Evolutionary conservation across 2,113 vertebrate genomes (phyloP).

Genomic region (Neodontobutis hainanensis): DNA sequence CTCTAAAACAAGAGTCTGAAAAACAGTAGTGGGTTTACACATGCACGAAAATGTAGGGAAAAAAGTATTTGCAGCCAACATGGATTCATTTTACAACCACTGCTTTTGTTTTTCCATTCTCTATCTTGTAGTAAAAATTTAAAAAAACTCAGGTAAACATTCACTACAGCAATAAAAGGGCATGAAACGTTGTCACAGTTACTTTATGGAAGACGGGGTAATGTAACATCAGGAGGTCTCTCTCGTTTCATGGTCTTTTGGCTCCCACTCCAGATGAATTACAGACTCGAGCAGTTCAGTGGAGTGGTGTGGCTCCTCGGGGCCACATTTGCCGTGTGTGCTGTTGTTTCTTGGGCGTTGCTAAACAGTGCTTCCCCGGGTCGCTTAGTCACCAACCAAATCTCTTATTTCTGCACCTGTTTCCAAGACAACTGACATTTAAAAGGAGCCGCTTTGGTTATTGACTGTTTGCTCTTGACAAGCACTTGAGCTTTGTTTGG

Average conservation of each 20-base stretch:
- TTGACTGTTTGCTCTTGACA: slow-evolving; percentile 61
- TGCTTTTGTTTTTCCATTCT: background rate
- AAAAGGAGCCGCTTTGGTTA: slow-evolving; percentile 55
- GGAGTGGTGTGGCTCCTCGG: slow-evolving; percentile 44
- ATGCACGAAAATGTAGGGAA: background rate
- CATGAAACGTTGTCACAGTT: slow-evolving; percentile 10
- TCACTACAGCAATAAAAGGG: background rate
- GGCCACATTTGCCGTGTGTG: slow-evolving; percentile 35
- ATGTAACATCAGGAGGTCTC: slow-evolving; percentile 45
- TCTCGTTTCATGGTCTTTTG: slow-evolving; percentile 21
- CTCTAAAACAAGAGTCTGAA: background rate
- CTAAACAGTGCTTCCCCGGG: slow-evolving; percentile 38
- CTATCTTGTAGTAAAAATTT: background rate
- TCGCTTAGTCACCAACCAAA: slow-evolving; percentile 54
- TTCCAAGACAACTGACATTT: slow-evolving; percentile 74
- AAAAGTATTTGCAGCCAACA: background rate
- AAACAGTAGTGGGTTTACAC: slow-evolving; percentile 11
- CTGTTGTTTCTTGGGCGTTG: slow-evolving; percentile 38
- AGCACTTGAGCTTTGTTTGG: slow-evolving; percentile 38
- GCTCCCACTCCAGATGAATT: slow-evolving; percentile 34
- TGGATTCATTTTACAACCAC: background rate
- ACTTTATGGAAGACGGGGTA: slow-evolving; percentile 24
- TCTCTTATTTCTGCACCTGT: slow-evolving; percentile 66
- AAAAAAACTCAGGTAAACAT: background rate
- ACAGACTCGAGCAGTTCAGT: slow-evolving; percentile 36